Evolutionary conservation across 2,888 invertebrate genomes (phyloP).

Genomic region (Drosophila siamana): DNA sequence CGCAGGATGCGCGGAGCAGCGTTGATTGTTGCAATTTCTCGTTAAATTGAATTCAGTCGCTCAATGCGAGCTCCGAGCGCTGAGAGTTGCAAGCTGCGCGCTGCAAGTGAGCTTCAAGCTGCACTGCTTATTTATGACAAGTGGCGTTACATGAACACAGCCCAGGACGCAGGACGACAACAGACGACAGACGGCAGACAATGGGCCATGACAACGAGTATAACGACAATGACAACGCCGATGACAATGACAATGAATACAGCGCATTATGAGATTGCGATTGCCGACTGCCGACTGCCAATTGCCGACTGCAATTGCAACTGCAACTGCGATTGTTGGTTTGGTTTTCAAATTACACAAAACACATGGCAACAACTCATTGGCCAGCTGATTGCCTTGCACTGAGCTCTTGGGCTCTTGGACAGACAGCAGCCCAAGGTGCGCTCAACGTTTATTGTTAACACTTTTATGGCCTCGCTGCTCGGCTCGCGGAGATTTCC

Average conservation of each 20-base stretch:
- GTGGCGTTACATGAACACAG: conserved; percentile 31
- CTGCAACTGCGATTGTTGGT: conserved; percentile 34
- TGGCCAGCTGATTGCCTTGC: conserved; percentile 50
- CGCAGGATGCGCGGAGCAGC: conserved; percentile 49
- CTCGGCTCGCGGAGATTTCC: not conserved
- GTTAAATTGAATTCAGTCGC: conserved; percentile 78
- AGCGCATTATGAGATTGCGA: conserved; percentile 66
- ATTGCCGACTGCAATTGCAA: conserved; percentile 26
- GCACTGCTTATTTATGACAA: conserved; percentile 67
- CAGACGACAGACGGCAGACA: conserved; percentile 18
- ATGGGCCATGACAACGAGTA: conserved; percentile 25
- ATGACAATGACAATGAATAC: conserved; percentile 63
- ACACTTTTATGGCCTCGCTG: not conserved
- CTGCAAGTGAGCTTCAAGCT: conserved; percentile 18
- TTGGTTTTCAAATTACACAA: conserved; percentile 71
- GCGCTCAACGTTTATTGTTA: not conserved
- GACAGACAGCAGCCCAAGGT: not conserved
- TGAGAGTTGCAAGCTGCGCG: conserved; percentile 15
- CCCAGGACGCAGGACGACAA: conserved; percentile 3
- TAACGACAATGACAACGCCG: conserved; percentile 38
- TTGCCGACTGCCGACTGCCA: conserved; percentile 21
- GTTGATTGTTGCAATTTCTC: conserved; percentile 80
- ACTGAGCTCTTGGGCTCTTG: conserved; percentile 2
- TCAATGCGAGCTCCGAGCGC: conserved; percentile 53
- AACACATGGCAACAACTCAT: conserved; percentile 57